phyloP scores from a whole-genome alignment of 2,888 invertebrate species.

The Achlya flavicornis region DNA sequence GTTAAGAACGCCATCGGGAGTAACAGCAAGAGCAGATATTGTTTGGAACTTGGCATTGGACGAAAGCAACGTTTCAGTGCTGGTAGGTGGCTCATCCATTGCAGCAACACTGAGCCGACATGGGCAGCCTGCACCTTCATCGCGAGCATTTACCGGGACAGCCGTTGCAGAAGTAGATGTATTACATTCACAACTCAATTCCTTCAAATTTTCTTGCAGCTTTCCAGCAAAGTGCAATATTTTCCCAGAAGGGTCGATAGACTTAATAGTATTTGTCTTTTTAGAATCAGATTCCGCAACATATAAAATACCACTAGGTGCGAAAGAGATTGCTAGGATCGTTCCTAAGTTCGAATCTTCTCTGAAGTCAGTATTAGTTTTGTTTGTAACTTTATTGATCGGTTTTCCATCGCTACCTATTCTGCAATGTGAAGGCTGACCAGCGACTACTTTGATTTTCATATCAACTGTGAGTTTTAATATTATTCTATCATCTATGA shows the following conservation, averaged over 20 bases:
- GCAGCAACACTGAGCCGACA: slow-evolving; percentile 81
- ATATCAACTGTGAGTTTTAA: slow-evolving; percentile 95
- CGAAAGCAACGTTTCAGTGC: slow-evolving; percentile 93
- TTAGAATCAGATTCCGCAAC: slow-evolving; percentile 97
- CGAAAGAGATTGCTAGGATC: slow-evolving; percentile 94
- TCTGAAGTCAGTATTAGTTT: slow-evolving; percentile 81
- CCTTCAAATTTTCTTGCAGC: slow-evolving; percentile 85
- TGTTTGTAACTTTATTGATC: slow-evolving; percentile 62
- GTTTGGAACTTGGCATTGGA: slow-evolving; percentile 95
- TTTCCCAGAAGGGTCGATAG: slow-evolving; percentile 94
- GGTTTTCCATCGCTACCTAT: slow-evolving; percentile 81
- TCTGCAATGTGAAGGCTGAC: slow-evolving; percentile 96
- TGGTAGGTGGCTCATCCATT: slow-evolving; percentile 87
- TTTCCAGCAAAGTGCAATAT: slow-evolving; percentile 97
- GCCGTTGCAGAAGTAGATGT: slow-evolving; percentile 82
- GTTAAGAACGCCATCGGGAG: slow-evolving; percentile 97
- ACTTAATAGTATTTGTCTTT: slow-evolving; percentile 91
- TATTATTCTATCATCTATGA: slow-evolving; percentile 97
- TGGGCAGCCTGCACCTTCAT: slow-evolving; percentile 76
- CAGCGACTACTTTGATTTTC: slow-evolving; percentile 96
- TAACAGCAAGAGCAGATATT: slow-evolving; percentile 95
- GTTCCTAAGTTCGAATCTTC: slow-evolving; percentile 90
- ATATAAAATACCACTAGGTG: slow-evolving; percentile 95
- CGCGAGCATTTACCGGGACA: slow-evolving; percentile 63
- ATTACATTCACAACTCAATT: slow-evolving; percentile 85